Conservation (phyloP, 2,113 vertebrate species). For the Gobio gobio region DNA sequence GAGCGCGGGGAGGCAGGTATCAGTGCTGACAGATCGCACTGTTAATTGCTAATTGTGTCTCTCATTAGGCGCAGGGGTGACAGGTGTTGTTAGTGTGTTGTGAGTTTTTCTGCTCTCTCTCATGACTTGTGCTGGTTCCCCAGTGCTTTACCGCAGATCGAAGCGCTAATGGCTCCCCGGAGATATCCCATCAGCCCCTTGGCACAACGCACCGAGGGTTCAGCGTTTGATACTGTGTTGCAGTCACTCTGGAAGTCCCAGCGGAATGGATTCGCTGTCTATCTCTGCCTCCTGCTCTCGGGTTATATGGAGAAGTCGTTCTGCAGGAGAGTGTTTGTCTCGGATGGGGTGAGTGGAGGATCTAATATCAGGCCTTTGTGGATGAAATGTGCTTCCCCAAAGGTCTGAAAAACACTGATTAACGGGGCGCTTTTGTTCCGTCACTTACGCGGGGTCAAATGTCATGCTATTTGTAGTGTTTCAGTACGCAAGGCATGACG, state of each 20-base stretch:
- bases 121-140: slow-evolving; percentile 73
- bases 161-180: slow-evolving; percentile 78
- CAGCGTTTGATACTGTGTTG: slow-evolving; percentile 81
- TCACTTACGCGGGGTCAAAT: background rate
- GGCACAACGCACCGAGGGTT: slow-evolving; percentile 69
- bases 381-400: background rate
- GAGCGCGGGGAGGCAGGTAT: slow-evolving; percentile 71
- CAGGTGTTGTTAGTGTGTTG: slow-evolving; percentile 84
- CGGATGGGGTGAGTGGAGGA: background rate
- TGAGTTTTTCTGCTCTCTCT: slow-evolving; percentile 74
- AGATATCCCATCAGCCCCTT: slow-evolving; percentile 79
- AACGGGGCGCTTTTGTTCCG: background rate
- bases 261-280: slow-evolving; percentile 21
- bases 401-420: background rate
- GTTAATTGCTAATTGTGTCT: slow-evolving; percentile 86
- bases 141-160: slow-evolving; percentile 67
- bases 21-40: slow-evolving; percentile 81
- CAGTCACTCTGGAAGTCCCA: slow-evolving; percentile 64
- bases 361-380: slow-evolving; percentile 19
- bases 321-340: background rate
- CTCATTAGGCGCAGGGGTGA: slow-evolving; percentile 83
- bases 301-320: slow-evolving; percentile 2
- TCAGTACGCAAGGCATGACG: background rate
- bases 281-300: background rate
- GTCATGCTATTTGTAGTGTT: background rate